Base-by-base conservation (phyloP, 1,140 invertebrate genomes). In the Daktulosphaira vitifoliae region DNA sequence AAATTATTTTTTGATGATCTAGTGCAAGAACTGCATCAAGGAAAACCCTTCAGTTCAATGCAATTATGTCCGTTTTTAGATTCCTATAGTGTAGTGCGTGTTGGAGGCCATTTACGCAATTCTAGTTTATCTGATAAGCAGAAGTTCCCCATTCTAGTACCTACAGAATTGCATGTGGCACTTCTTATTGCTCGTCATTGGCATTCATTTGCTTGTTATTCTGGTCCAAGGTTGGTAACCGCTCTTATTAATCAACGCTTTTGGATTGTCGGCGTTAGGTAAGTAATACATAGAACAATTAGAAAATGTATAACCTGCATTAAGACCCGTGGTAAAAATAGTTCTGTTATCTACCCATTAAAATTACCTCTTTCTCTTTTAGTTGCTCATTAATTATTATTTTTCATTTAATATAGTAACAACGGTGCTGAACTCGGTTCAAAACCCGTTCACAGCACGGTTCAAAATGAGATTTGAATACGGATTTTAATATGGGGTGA, bases 91-190 rank as follows among this genome's bases (percentile, higher is more conserved):
- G 26, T 76, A 6, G 11, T 77, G 5, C 68, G 73, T 52, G 75
- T 77, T 15, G 76, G 74, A 6, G 75, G 76, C 5, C 44, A 74
- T n/a, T 66, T 77, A 13, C 44, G 65, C 18, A 68, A 74, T 37
- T 54, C 71, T 1, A 48, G 68, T 11, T 44, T 76, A 15, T 39
- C 70, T 2, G 66, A 71, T 56, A 65, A 71, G n/a, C 49, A 66
- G 42, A 72, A 71, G 44, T 70, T 73, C 68, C 75, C 74, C 2
- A 72, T 75, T 16, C 42, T 77, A 44, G 62, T 77, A 18, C 72
- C 73, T 11, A 39, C 44, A 42, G 15, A 52, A 7, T 53, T 65
- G n/a, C 33, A 42, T 3, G 16, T 73, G 1, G 56, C 70, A 0
- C 39, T 53, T 22, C 44, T 72, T 5, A 65, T 73, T 8, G 68